phyloP scores from a whole-genome alignment of 2,888 invertebrate genomes.

The Ectemnius continuus region DNA sequence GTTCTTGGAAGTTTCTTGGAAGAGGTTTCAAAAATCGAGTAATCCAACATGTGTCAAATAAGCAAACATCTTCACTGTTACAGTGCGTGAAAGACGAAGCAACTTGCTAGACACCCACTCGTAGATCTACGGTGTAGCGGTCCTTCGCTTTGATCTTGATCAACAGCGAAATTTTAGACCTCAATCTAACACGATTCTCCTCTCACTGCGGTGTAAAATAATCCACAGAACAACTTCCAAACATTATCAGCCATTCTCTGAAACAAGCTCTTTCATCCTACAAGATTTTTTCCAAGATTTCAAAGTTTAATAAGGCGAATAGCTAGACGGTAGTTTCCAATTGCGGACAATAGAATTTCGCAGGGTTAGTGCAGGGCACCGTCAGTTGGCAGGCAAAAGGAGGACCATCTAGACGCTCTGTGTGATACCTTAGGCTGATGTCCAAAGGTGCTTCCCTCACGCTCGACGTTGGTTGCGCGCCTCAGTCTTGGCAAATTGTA shows the following conservation, averaged over 20 bases:
- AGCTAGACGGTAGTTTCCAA: background rate
- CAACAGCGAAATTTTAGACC: constrained; percentile 75
- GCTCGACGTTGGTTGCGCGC: constrained; percentile 66
- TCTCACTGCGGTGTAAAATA: too few relatives aligned
- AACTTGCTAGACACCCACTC: constrained; percentile 57
- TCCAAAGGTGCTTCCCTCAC: constrained; percentile 77
- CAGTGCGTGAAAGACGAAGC: constrained; percentile 65
- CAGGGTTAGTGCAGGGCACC: constrained; percentile 30
- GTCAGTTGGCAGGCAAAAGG: constrained; percentile 49
- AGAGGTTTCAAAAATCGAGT: too few relatives aligned
- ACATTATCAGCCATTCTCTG: too few relatives aligned
- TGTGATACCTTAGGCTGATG: constrained; percentile 74
- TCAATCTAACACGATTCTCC: background rate
- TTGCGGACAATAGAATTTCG: constrained; percentile 73
- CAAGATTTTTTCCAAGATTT: too few relatives aligned
- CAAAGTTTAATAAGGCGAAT: too few relatives aligned
- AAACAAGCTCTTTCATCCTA: too few relatives aligned
- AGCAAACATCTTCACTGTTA: constrained; percentile 71
- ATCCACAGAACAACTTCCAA: too few relatives aligned
- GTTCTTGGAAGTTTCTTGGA: too few relatives aligned
- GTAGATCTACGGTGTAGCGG: constrained; percentile 57
- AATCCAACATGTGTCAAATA: constrained; percentile 20
- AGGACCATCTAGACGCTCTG: constrained; percentile 63
- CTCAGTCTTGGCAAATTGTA: constrained; percentile 77
- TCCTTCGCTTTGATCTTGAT: constrained; percentile 75